Percentiles rank a stretch among this genome's conserved stretches.
These are phyloP conservation scores for Drepanosiphum platanoidis DNA, from an alignment of 2,888 invertebrate genomes.

Conservation along the genomic window DNA sequence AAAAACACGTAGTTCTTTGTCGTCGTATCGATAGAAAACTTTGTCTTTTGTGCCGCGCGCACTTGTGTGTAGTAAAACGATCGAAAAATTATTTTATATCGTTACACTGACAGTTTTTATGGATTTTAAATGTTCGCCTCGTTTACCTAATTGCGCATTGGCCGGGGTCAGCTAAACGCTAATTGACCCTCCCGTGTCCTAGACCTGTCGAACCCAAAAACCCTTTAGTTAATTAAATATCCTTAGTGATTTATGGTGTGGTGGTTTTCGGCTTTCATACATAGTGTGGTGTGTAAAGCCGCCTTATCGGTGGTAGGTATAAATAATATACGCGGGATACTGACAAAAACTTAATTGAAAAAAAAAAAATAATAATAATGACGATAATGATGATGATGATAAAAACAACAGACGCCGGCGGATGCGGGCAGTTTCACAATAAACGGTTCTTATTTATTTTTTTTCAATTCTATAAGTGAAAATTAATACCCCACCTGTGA, in stretches of 20 bases:
- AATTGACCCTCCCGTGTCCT: conserved; percentile 44
- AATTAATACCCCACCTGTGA: neutral
- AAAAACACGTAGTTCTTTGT: neutral
- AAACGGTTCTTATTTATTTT: conserved; percentile 9
- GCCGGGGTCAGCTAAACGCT: conserved; percentile 47
- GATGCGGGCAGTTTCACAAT: neutral
- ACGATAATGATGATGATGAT: no score
- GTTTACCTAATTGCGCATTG: conserved; percentile 41
- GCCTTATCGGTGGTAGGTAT: conserved; percentile 10
- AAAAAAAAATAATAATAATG: neutral
- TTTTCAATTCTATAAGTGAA: neutral
- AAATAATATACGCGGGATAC: neutral
- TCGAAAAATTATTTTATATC: neutral
- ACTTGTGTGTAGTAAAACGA: neutral
- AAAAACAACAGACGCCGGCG: neutral
- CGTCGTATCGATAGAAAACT: no score
- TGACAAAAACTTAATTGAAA: conserved; percentile 9
- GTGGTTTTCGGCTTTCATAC: conserved; percentile 25
- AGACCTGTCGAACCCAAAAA: conserved; percentile 59
- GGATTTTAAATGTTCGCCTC: conserved; percentile 47
- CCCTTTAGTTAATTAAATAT: conserved; percentile 61
- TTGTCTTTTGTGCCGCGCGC: no score
- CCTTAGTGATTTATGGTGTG: conserved; percentile 53
- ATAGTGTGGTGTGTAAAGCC: neutral
- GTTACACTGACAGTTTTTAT: neutral